These are phyloP conservation scores for Cherax quadricarinatus DNA, from an alignment of 1,140 invertebrate genomes.

Conservation along the genomic window DNA sequence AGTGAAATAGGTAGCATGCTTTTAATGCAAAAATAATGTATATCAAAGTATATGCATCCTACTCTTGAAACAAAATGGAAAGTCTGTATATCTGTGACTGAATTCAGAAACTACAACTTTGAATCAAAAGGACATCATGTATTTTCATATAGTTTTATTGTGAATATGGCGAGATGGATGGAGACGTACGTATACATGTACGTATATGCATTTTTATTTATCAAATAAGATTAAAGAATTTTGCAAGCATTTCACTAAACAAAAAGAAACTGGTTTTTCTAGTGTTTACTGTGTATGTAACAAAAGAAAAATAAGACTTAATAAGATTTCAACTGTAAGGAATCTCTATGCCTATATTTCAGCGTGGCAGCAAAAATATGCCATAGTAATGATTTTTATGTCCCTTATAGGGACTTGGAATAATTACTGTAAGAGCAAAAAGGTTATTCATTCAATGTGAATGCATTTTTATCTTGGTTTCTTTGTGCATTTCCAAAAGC, in stretches of 20 bases:
- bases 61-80: not conserved
- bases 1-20: not conserved
- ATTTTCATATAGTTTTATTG: not conserved
- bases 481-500: not conserved
- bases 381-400: not conserved
- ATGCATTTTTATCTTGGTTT: not conserved
- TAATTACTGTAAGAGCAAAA: not conserved
- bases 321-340: slow-evolving; percentile 9
- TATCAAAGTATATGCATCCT: not conserved
- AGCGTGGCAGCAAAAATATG: not conserved
- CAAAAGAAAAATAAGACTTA: not conserved
- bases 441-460: no score
- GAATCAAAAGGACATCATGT: not conserved
- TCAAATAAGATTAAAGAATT: not conserved
- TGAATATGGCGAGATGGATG: not conserved
- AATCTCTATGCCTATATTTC: not conserved
- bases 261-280: not conserved
- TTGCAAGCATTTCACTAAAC: not conserved
- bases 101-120: not conserved
- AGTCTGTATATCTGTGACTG: not conserved
- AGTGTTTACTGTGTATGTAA: not conserved
- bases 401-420: slow-evolving; percentile 38
- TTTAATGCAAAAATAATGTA: not conserved
- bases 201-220: not conserved
- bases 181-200: not conserved